Base-by-base conservation (phyloP, 2,888 invertebrate genomes). In the Craniophora ligustri region DNA sequence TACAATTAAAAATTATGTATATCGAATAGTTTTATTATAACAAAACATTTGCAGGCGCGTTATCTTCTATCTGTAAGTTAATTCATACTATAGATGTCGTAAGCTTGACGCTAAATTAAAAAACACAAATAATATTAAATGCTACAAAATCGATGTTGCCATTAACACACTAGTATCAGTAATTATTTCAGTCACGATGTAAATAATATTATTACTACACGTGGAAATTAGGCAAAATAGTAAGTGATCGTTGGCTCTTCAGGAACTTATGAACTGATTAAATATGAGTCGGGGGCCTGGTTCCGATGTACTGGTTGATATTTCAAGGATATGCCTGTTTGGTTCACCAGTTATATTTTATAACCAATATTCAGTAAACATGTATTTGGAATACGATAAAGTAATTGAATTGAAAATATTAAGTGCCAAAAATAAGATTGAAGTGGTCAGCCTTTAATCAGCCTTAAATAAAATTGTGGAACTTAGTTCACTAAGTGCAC, bases 31-130 rank as follows among this genome's bases (percentile, higher is more conserved):
- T 42, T 55, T 26, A 35, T 35, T 39, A 65, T 23, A 46, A 26
- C 3, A 19, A 47, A 47, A 41, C 35, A 58, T 65, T 74, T 62
- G 21, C 62, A 65, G 65, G 49, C 56, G 60, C 68, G 60, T 53
- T 59, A 35, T 39, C 53, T 44, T 38, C 53, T 55, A 46, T 31
- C 14, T 49, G 59, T 73, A 60, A 74, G 68, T 75, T 65, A 45
- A 57, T 56, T 66, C 67, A 38, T 59, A 67, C 46, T 68, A 47
- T 81, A 65, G 60, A 70, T 81, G 80, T 80, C 75, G 76, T 81
- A 50, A 67, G 79, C 81, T 79, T 76, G 11, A 50, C 38, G 42
- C 46, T n/a, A n/a, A 42, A 26, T 19, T 18, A 36, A 44, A 14
- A 7, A 8, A 57, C 15, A 55, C 32, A 18, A 35, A n/a, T 21